phyloP scores from a whole-genome alignment of 2,113 vertebrate species.

The Proteles cristata region DNA sequence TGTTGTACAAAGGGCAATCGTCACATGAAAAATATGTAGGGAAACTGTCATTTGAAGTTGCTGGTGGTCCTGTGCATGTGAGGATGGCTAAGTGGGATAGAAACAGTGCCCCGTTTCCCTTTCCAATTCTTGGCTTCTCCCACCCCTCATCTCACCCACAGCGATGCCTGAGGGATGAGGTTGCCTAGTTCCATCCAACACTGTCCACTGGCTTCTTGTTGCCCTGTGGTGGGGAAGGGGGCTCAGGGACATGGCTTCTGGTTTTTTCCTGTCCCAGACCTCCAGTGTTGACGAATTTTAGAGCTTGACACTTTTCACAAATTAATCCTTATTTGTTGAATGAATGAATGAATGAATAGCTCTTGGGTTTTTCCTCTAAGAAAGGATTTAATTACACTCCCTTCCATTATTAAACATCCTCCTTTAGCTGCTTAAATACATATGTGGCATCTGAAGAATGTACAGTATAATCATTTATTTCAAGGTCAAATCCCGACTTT shows the following conservation, averaged over 20 bases:
- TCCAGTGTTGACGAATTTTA: not conserved
- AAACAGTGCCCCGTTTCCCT: not conserved
- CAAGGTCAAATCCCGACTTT: not conserved
- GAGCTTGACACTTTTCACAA: not conserved
- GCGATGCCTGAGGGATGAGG: not conserved
- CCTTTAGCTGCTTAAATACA: not conserved
- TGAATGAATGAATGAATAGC: not conserved
- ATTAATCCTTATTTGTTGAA: not conserved
- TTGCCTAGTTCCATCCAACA: not conserved
- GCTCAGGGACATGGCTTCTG: not conserved
- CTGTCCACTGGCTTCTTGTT: not conserved
- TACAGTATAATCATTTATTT: not conserved
- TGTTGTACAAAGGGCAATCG: not conserved
- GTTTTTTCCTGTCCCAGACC: not conserved
- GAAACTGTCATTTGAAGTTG: not conserved
- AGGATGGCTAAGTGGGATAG: not conserved
- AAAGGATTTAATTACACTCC: not conserved
- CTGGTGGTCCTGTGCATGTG: not conserved
- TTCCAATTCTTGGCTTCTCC: not conserved
- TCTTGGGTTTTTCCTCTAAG: not conserved
- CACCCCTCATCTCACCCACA: not conserved
- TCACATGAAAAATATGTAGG: slow-evolving; percentile 3
- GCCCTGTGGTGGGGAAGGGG: not conserved
- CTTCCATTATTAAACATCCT: not conserved
- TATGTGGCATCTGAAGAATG: not conserved